Conservation (phyloP, 1,140 invertebrate species). For the Calycopis cecrops region DNA sequence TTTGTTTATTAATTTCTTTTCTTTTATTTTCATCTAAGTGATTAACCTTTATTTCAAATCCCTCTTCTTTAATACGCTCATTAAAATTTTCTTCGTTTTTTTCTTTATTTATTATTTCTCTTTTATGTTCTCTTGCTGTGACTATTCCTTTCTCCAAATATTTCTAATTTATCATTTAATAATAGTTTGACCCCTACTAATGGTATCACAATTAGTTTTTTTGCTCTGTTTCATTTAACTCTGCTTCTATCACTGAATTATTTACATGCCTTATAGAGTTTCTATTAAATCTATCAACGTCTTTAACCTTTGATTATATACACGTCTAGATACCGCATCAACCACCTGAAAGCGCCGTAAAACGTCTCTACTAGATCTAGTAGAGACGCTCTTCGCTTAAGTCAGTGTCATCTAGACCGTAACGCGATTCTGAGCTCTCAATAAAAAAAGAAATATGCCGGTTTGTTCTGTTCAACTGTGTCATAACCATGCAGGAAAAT, state of each 20-base stretch:
- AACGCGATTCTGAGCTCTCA: too few relatives aligned
- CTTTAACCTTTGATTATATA: constrained; percentile 17
- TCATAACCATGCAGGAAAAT: too few relatives aligned
- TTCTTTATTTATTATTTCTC: constrained; percentile 1
- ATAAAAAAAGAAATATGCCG: too few relatives aligned
- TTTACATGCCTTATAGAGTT: constrained; percentile 21
- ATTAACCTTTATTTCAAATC: constrained; percentile 11
- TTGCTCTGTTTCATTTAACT: constrained; percentile 25
- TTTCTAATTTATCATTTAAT: constrained; percentile 19
- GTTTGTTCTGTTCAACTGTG: too few relatives aligned
- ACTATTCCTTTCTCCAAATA: constrained; percentile 24
- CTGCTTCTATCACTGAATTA: constrained; percentile 26
- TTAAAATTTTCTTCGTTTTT: constrained; percentile 7
- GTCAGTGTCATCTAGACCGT: too few relatives aligned
- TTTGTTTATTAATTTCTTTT: constrained; percentile 11
- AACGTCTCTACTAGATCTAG: too few relatives aligned
- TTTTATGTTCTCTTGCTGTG: constrained; percentile 2
- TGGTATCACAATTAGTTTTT: constrained; percentile 23
- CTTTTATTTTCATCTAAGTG: constrained; percentile 14
- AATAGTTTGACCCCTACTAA: constrained; percentile 25
- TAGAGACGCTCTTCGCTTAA: too few relatives aligned
- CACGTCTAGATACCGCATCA: too few relatives aligned
- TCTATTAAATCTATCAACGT: constrained; percentile 10
- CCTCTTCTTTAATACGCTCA: constrained; percentile 8
- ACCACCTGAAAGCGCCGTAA: too few relatives aligned